Evolutionary conservation across 92 coral and sea anemone genomes (phyloP), one percentile per base, ranked within the genome.

Genomic region (Palythoa grandiflora): DNA sequence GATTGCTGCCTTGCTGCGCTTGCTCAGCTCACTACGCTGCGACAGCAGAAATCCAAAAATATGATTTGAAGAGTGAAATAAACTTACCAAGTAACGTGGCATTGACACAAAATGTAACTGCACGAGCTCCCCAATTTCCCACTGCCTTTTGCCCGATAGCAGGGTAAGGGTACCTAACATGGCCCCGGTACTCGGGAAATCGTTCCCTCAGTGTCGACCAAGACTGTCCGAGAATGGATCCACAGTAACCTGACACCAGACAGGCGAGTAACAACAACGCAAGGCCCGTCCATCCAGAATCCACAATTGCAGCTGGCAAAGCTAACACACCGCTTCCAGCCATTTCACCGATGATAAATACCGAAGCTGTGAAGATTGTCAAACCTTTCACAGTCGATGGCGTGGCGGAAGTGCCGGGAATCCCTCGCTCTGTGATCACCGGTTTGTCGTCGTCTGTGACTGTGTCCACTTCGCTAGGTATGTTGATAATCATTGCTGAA

Each of bases 271-370:
- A 9, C 19, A 96, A 83, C 88, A 96, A 48, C 3, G 84, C 92
- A 47, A 96, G 38, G 3, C 98, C 98, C 1, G 92, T 92, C 94
- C 94, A 94, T 2, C 98, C 98, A 4, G 96, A 75, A 57, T 90
- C 77, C 1, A 91, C 95, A 55, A 96, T 92, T 3, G 99, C 99
- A 21, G 93, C 89, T 15, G 99, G 99, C 36, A 96, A 86, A 2
- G 99, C 99, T 47, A 96, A 89, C 1, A 96, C 98, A 1, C 99
- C 99, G 65, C 98, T 95, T 36, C 99, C 99, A 38, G 99, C 99
- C 99, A 96, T 96, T 75, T 96, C 99, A 4, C 99, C 99, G 51
- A 89, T 92, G 48, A 96, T 91, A 84, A 96, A 96, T 14, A 96
- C 95, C 1, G 99, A 93, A 9, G 99, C 99, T 28, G 99, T 96